These are phyloP conservation scores for Silurus aristotelis DNA, from an alignment of 2,797 vertebrate genomes.

Conservation along the genomic window DNA sequence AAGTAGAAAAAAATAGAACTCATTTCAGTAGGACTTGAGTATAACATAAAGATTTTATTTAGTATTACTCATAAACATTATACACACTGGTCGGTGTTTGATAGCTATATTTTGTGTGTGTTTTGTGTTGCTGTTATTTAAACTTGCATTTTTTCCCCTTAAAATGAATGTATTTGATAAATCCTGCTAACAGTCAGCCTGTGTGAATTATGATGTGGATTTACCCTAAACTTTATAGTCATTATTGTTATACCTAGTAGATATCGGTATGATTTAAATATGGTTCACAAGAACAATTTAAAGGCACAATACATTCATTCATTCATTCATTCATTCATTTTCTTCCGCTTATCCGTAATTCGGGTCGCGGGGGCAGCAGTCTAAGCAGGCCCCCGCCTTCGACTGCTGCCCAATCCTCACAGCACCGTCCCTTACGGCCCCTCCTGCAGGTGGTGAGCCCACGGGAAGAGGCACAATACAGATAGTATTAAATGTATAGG, in stretches of 20 bases:
- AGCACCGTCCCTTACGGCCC: too few relatives aligned
- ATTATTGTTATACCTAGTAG: not conserved
- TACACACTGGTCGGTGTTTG: not conserved
- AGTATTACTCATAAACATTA: not conserved
- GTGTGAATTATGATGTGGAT: not conserved
- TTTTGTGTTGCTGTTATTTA: not conserved
- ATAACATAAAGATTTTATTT: not conserved
- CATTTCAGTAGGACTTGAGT: conserved; percentile 11
- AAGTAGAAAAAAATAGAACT: conserved; percentile 29
- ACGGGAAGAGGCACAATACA: too few relatives aligned
- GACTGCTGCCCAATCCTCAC: too few relatives aligned
- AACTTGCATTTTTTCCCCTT: not conserved
- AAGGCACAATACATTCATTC: too few relatives aligned
- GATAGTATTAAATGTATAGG: not conserved
- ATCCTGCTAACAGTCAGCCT: not conserved
- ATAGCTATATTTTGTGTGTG: not conserved
- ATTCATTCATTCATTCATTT: too few relatives aligned
- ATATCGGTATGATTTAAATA: not conserved
- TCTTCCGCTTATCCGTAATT: too few relatives aligned
- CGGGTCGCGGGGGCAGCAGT: too few relatives aligned
- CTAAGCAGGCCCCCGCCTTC: too few relatives aligned
- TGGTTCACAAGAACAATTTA: not conserved
- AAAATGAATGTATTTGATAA: not conserved
- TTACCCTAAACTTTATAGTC: not conserved
- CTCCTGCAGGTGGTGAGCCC: too few relatives aligned